These are phyloP conservation scores for Yasuhikotakia modesta DNA, from an alignment of 2,797 vertebrate species.

Conservation along the genomic window DNA sequence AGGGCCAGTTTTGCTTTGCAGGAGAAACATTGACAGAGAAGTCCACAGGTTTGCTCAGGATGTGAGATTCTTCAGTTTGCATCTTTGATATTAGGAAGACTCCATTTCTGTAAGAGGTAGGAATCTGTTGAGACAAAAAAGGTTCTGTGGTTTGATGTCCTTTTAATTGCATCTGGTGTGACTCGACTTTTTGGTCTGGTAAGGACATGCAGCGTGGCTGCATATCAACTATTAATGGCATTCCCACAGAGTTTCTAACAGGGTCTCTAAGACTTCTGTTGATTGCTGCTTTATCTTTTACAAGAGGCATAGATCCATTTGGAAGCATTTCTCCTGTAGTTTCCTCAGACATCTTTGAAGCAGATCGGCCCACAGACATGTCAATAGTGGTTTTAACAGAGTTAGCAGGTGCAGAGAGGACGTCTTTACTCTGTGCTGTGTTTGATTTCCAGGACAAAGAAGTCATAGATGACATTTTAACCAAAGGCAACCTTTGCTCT, in stretches of 20 bases:
- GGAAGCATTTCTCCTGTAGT: constrained; percentile 46
- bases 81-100: constrained; percentile 48
- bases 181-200: constrained; percentile 17
- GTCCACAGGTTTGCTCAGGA: constrained; percentile 69
- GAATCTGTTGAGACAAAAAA: constrained; percentile 58
- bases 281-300: constrained; percentile 59
- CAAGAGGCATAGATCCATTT: constrained; percentile 62
- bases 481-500: constrained; percentile 4
- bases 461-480: neutral
- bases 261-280: constrained; percentile 40
- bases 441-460: constrained; percentile 11
- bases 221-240: constrained; percentile 65
- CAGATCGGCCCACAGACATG: constrained; percentile 68
- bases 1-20: constrained; percentile 32
- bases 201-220: constrained; percentile 3
- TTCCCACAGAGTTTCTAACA: constrained; percentile 61
- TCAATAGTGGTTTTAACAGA: constrained; percentile 69
- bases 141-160: constrained; percentile 61
- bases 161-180: constrained; percentile 46
- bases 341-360: constrained; percentile 30
- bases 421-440: constrained; percentile 30
- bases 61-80: constrained; percentile 45
- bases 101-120: constrained; percentile 55
- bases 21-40: constrained; percentile 69
- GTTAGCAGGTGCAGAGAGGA: constrained; percentile 70